Percentiles rank a stretch among this genome's conserved stretches.
Evolutionary conservation across 2,797 vertebrate species (phyloP).

Genomic region (Spizella passerina): DNA sequence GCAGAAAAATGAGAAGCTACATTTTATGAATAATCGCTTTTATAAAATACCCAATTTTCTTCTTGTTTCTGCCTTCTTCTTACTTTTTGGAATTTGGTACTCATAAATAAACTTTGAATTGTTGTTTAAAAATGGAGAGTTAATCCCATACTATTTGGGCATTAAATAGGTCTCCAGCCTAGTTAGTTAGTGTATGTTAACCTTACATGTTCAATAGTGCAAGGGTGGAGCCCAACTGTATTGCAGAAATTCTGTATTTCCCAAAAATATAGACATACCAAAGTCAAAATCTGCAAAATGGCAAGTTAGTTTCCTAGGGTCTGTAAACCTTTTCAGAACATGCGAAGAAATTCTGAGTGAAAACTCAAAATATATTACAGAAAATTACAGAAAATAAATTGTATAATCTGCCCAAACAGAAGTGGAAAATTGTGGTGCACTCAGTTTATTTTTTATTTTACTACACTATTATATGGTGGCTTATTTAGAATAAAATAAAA

Average conservation of each 20-base stretch:
- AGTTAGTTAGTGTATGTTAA: neutral
- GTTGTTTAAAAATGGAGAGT: neutral
- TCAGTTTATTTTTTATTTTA: neutral
- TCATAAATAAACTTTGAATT: neutral
- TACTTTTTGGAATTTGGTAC: neutral
- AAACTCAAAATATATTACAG: neutral
- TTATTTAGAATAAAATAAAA: neutral
- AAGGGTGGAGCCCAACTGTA: neutral
- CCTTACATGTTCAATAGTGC: neutral
- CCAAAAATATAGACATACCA: neutral
- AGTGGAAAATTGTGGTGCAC: fast-evolving
- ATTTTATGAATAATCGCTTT: neutral
- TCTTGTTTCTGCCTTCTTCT: neutral
- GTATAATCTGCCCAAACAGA: neutral
- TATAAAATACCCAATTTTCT: neutral
- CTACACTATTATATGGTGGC: fast-evolving
- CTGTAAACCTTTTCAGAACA: neutral
- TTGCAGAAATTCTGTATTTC: neutral
- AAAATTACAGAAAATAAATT: neutral
- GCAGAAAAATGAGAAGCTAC: neutral
- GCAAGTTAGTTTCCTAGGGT: neutral
- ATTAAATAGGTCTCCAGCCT: neutral
- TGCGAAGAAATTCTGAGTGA: neutral
- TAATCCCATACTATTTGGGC: neutral
- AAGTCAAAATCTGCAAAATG: neutral